Percentiles rank a stretch among this genome's conserved stretches.
Conservation (phyloP, 23 tunicate species). For the Ciona savignyi region DNA sequence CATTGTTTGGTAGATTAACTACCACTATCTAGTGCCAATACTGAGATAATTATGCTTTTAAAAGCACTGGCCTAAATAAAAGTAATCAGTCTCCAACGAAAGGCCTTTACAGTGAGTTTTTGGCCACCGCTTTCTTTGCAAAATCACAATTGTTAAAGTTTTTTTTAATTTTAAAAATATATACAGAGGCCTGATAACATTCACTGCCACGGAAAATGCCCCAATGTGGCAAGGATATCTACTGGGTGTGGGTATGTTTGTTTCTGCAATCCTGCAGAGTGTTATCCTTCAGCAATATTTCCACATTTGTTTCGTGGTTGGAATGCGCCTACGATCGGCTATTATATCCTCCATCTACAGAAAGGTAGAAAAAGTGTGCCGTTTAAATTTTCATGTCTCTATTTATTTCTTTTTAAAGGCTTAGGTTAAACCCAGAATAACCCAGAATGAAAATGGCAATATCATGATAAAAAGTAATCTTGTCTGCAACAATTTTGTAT, state of each 20-base stretch:
- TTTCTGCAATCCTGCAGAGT: constrained; percentile 69
- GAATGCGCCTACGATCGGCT: constrained; percentile 81
- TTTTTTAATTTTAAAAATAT: not conserved
- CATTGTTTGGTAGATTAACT: too few species aligned
- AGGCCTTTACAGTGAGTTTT: too few species aligned
- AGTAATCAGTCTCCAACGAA: too few species aligned
- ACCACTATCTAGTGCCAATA: too few species aligned
- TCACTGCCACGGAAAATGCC: constrained; percentile 20
- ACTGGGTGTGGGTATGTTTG: constrained; percentile 50
- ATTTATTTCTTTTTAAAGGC: too few species aligned
- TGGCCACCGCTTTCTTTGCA: not conserved
- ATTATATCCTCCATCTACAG: constrained; percentile 74
- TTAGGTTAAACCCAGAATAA: too few species aligned
- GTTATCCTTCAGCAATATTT: constrained; percentile 78
- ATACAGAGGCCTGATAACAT: constrained; percentile 42
- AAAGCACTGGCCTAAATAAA: too few species aligned
- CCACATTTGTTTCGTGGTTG: constrained; percentile 69
- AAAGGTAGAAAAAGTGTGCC: constrained; percentile 71
- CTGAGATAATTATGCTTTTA: too few species aligned
- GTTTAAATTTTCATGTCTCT: too few species aligned
- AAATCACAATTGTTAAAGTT: not conserved
- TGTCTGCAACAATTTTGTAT: too few species aligned
- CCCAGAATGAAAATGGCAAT: too few species aligned
- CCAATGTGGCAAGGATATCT: constrained; percentile 84
- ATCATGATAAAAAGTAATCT: too few species aligned